Base-by-base conservation (phyloP, 2,888 invertebrate species). In the Heliconius erato region DNA sequence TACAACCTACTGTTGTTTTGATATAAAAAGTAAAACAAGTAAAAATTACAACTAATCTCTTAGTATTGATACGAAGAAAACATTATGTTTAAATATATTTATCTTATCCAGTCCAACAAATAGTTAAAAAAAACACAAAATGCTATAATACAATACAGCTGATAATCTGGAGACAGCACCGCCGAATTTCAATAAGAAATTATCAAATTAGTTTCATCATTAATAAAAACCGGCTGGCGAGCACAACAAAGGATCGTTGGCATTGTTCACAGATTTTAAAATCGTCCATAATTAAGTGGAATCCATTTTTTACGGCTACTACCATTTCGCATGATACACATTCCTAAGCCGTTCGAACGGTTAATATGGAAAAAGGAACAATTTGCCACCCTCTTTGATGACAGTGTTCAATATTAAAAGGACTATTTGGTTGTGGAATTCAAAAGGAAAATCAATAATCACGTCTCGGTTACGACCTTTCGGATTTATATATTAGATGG, bases 181-280 rank as follows among this genome's bases (percentile, higher is more conserved):
- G 88, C 87, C 84, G 88, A 88, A 91, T 92, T 91, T 90, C 92
- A 92, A 93, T 93, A 93, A 92, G 93, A 93, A 95, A 94, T 95
- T 95, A 95, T 95, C 92, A 95, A 95, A 95, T 95, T 95, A 95
- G 92, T 90, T 92, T 91, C 91, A 92, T 92, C 91, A 88, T 88
- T 88, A 88, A 88, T 88, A 93, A 95, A 95, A 95, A 94, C 89
- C 83, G 86, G 87, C 87, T 90, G 89, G 86, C 89, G 87, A 89
- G 89, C 90, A 91, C 93, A 94, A 91, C 93, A 94, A 94, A 94
- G 92, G 94, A 93, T 92, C 92, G 91, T 90, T 92, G 90, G 94
- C 95, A 96, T 95, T 95, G 95, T 95, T 95, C 95, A 95, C 95
- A 94, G 95, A 95, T 95, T 95, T 95, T 93, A 91, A 95, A 95